Conservation (phyloP, 2,888 invertebrate genomes). For the Plebejus argus region DNA sequence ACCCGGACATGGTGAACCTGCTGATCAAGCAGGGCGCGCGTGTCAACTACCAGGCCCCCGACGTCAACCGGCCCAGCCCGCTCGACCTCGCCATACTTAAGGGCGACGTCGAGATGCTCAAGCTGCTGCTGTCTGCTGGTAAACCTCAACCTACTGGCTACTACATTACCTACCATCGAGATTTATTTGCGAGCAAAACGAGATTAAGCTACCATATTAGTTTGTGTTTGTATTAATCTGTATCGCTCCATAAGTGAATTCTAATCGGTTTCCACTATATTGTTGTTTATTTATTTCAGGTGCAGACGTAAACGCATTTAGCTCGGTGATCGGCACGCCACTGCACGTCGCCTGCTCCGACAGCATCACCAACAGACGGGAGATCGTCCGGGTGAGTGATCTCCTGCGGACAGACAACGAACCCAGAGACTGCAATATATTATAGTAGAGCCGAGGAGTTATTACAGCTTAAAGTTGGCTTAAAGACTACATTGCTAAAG, state of each 20-base stretch:
- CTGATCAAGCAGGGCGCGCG: conserved; percentile 91
- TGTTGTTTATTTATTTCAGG: conserved; percentile 66
- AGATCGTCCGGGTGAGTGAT: conserved; percentile 75
- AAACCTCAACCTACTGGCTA: conserved; percentile 42
- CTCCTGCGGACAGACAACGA: background rate
- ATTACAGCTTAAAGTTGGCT: no score
- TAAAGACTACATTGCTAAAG: no score
- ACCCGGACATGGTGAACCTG: conserved; percentile 87
- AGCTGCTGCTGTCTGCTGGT: conserved; percentile 86
- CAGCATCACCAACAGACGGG: conserved; percentile 85
- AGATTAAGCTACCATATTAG: no score
- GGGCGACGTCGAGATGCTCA: conserved; percentile 87
- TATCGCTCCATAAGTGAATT: background rate
- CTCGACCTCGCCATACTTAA: conserved; percentile 92
- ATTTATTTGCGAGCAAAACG: no score
- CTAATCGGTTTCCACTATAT: background rate
- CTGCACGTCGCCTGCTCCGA: conserved; percentile 92
- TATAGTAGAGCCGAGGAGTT: no score
- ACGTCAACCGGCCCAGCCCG: conserved; percentile 87
- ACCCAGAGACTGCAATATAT: background rate
- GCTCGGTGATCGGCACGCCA: conserved; percentile 90
- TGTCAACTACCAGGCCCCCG: conserved; percentile 83
- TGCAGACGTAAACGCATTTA: conserved; percentile 89
- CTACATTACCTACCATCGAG: no score
- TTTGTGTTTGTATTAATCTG: no score